A percentile compares a stretch with the other conserved stretches of the same genome.
Evolutionary conservation across 2,797 vertebrate species (phyloP).

Genomic region (Loriculus beryllinus): DNA sequence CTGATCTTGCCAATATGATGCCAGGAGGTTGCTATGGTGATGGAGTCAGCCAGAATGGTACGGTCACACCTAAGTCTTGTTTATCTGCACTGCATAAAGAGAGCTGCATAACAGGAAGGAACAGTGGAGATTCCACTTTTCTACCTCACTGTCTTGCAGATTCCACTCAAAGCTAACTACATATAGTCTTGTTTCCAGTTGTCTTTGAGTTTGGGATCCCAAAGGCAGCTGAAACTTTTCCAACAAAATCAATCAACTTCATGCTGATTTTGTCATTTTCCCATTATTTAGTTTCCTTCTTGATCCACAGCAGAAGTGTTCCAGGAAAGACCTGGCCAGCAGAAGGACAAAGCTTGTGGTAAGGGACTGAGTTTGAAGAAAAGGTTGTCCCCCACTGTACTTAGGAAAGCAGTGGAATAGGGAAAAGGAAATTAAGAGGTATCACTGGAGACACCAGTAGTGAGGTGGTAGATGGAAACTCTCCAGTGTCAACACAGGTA

Average conservation of each 20-base stretch:
- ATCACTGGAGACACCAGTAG: not conserved
- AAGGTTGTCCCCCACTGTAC: not conserved
- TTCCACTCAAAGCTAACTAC: not conserved
- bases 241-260: not conserved
- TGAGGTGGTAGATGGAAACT: not conserved
- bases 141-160: not conserved
- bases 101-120: not conserved
- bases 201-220: not conserved
- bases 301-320: not conserved
- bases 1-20: not conserved
- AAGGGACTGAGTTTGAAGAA: not conserved
- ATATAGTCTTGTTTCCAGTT: not conserved
- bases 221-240: not conserved
- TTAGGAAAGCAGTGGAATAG: not conserved
- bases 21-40: not conserved
- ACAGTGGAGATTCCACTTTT: not conserved
- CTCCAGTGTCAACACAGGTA: not conserved
- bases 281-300: not conserved
- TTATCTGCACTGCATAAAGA: not conserved
- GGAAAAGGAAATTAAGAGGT: not conserved
- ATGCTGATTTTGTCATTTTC: not conserved
- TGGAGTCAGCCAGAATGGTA: too few relatives aligned
- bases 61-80: rapidly evolving
- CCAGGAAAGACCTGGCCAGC: not conserved
- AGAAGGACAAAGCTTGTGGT: not conserved